These are phyloP conservation scores for Spilarctia lutea DNA, from an alignment of 2,888 invertebrate species.

Conservation along the genomic window DNA sequence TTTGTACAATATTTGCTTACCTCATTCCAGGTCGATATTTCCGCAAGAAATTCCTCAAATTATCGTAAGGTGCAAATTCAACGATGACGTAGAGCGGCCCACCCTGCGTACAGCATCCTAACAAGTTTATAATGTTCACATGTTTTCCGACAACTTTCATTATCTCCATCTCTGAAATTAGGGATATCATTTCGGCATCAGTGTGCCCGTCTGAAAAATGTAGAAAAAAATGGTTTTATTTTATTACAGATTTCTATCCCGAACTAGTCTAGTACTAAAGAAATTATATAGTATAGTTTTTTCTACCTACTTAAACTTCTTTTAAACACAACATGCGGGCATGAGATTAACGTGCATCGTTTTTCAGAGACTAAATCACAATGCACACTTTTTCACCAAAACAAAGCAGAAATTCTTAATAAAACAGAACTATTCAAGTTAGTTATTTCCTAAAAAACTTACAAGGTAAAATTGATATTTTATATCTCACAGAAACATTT, in stretches of 20 bases:
- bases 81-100: conserved; percentile 96
- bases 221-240: background rate
- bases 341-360: too few relatives aligned
- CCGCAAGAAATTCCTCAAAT: conserved; percentile 97
- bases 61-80: conserved; percentile 96
- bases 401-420: too few relatives aligned
- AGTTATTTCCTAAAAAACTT: too few relatives aligned
- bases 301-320: too few relatives aligned
- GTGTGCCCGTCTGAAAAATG: conserved; percentile 94
- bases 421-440: too few relatives aligned
- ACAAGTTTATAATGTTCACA: conserved; percentile 98
- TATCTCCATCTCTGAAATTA: conserved; percentile 99
- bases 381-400: too few relatives aligned
- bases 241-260: background rate
- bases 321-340: too few relatives aligned
- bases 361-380: too few relatives aligned
- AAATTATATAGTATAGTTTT: background rate
- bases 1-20: conserved; percentile 31
- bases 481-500: too few relatives aligned
- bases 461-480: too few relatives aligned
- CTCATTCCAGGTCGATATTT: conserved; percentile 91
- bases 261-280: too few relatives aligned
- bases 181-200: conserved; percentile 98
- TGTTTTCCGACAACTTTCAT: conserved; percentile 99
- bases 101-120: conserved; percentile 98